Evolutionary conservation across 2,888 invertebrate species (phyloP).

Genomic region (Zootermopsis nevadensis): DNA sequence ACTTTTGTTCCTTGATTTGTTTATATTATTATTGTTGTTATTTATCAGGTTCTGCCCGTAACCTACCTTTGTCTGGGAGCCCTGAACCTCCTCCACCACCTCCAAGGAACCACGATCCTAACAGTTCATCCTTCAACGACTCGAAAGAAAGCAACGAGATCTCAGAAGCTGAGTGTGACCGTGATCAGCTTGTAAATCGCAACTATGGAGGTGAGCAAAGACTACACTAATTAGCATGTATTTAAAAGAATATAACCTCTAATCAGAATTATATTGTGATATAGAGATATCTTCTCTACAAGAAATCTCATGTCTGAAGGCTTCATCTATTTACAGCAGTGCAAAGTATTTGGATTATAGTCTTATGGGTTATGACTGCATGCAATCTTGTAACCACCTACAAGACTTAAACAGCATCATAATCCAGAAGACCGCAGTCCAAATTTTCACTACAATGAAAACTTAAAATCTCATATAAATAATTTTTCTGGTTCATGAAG

Average conservation of each 20-base stretch:
- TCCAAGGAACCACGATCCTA: slow-evolving; percentile 81
- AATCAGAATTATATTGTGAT: not conserved
- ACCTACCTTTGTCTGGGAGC: slow-evolving; percentile 69
- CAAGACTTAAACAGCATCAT: too few species aligned
- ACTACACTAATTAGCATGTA: not conserved
- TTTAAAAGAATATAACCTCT: not conserved
- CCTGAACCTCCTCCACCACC: slow-evolving; percentile 79
- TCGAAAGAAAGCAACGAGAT: slow-evolving; percentile 95
- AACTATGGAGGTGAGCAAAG: slow-evolving; percentile 82
- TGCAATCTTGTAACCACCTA: too few species aligned
- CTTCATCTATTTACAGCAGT: not conserved
- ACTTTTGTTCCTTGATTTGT: not conserved
- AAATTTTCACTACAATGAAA: too few species aligned
- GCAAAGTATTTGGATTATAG: too few species aligned
- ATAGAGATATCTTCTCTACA: slow-evolving; percentile 7
- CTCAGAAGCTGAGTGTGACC: slow-evolving; percentile 93
- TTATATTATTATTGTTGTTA: not conserved
- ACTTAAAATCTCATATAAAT: too few species aligned
- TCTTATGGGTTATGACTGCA: too few species aligned
- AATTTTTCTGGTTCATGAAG: too few species aligned
- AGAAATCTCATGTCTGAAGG: not conserved
- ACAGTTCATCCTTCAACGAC: slow-evolving; percentile 85
- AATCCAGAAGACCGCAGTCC: too few species aligned
- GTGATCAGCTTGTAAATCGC: slow-evolving; percentile 80
- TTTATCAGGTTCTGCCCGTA: slow-evolving; percentile 64